Conservation (phyloP, 2,888 invertebrate genomes). For the Limnephilus lunatus region DNA sequence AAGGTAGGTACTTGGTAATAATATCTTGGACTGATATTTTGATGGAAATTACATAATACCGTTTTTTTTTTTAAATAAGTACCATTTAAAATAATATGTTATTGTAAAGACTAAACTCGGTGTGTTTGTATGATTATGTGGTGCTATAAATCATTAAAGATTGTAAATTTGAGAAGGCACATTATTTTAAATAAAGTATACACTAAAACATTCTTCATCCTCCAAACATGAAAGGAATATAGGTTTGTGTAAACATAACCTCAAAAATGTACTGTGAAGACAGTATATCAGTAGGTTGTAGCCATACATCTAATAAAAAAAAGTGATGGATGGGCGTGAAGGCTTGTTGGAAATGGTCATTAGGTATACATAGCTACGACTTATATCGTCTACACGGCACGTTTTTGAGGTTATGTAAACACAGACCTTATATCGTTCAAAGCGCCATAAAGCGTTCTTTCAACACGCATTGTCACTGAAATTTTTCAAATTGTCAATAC, state of each 20-base stretch:
- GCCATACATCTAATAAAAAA: not conserved
- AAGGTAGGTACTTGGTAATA: slow-evolving; percentile 2
- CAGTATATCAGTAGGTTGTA: not conserved
- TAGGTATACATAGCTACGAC: not conserved
- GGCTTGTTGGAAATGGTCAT: not conserved
- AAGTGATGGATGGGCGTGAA: not conserved
- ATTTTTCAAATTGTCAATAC: not conserved
- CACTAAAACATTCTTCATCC: no score
- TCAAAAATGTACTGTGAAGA: not conserved
- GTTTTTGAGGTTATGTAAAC: not conserved
- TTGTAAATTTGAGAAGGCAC: not conserved
- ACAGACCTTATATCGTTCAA: not conserved
- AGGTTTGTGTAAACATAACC: not conserved
- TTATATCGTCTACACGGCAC: not conserved
- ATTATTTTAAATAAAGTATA: not conserved
- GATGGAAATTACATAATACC: not conserved
- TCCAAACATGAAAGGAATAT: not conserved
- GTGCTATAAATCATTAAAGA: not conserved
- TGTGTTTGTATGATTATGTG: not conserved
- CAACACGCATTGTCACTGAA: not conserved
- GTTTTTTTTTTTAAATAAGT: not conserved
- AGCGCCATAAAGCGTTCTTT: not conserved
- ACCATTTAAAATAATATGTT: not conserved
- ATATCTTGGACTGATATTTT: not conserved
- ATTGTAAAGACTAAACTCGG: not conserved